A percentile compares a stretch with the other conserved stretches of the same genome.
Conservation (phyloP, 64 coral and sea anemone genomes). For the Stylophora pistillata region DNA sequence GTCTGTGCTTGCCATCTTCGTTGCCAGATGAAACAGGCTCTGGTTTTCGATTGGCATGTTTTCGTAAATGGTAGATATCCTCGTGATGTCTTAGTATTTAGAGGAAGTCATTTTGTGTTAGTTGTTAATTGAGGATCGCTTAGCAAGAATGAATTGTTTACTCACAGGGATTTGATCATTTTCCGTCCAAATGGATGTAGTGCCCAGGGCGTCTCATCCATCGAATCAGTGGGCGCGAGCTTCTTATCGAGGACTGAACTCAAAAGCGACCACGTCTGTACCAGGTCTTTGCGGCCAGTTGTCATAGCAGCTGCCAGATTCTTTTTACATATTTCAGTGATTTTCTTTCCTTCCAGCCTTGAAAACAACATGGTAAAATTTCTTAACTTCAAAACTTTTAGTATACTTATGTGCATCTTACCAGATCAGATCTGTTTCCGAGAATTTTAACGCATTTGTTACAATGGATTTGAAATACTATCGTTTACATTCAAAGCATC, state of each 20-base stretch:
- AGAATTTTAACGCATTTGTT: background rate
- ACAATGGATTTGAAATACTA: background rate
- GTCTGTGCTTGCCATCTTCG: too few relatives aligned
- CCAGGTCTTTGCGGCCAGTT: slow-evolving; percentile 84
- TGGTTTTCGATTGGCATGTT: too few relatives aligned
- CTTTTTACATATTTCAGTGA: slow-evolving; percentile 90
- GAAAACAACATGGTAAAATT: background rate
- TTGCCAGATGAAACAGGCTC: too few relatives aligned
- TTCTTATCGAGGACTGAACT: slow-evolving; percentile 78
- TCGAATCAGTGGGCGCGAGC: slow-evolving; percentile 60
- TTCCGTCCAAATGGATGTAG: slow-evolving; percentile 89
- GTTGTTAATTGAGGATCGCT: too few relatives aligned
- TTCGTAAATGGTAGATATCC: too few relatives aligned
- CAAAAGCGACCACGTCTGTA: slow-evolving; percentile 96
- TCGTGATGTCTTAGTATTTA: too few relatives aligned
- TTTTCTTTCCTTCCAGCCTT: slow-evolving; percentile 78
- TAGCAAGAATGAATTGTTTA: background rate
- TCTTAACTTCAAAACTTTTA: background rate
- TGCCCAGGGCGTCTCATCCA: slow-evolving; percentile 93
- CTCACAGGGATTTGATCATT: slow-evolving; percentile 89
- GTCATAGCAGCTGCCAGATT: slow-evolving; percentile 76
- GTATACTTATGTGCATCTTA: too few relatives aligned
- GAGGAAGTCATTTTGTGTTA: too few relatives aligned
- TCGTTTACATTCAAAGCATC: background rate
- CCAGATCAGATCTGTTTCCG: background rate